Conservation (phyloP, 2,888 invertebrate species). For the Acanthosoma haemorrhoidale region DNA sequence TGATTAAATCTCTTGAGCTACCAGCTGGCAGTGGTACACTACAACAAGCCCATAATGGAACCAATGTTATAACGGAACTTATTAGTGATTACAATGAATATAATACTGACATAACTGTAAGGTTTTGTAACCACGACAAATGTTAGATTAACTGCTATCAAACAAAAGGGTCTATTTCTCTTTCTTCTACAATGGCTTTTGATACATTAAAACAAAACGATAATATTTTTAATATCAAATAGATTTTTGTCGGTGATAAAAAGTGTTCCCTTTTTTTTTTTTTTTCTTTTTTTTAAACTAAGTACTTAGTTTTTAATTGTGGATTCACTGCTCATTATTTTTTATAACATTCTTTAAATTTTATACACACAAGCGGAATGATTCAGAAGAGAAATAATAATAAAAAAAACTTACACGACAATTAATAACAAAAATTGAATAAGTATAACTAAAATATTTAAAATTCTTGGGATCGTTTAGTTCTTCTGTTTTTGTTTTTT, state of each 20-base stretch:
- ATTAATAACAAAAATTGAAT: slow-evolving; percentile 8
- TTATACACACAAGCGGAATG: slow-evolving; percentile 18
- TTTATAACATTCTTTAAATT: neutral
- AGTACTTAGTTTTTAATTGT: neutral
- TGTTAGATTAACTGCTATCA: no score
- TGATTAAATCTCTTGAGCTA: no score
- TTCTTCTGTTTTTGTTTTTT: neutral
- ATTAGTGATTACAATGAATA: no score
- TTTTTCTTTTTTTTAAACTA: neutral
- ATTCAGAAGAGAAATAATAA: slow-evolving; percentile 20
- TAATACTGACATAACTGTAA: no score
- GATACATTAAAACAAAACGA: neutral
- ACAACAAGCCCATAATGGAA: no score
- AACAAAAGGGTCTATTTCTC: no score
- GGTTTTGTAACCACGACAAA: no score
- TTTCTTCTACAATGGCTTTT: neutral
- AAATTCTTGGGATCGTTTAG: neutral
- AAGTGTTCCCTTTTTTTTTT: neutral
- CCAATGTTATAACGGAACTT: no score
- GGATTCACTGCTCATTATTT: no score
- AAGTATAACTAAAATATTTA: neutral
- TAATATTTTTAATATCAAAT: neutral
- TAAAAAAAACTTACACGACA: slow-evolving; percentile 10
- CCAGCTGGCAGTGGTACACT: no score
- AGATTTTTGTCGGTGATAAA: no score